Evolutionary conservation across 2,888 invertebrate species (phyloP), one percentile per base, ranked within the genome.

Genomic region (Himalopsyche anomala): DNA sequence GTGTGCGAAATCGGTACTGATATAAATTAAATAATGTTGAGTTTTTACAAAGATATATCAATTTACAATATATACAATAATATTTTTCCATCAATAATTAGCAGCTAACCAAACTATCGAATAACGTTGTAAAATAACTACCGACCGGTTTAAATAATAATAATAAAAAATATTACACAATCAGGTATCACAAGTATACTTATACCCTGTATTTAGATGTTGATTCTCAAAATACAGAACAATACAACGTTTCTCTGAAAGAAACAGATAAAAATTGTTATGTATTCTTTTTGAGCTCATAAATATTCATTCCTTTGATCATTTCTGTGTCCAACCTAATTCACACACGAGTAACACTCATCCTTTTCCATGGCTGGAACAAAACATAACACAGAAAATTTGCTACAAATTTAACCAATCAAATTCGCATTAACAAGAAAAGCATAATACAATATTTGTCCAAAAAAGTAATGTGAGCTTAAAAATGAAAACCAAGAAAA

Each of bases 301-400:
- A 74, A 74, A 74, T 74, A 74, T 74, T 74, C 38, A 74, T 74
- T 15, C 15, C 74, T 74, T 74, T 74, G 74, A 74, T 74, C 74
- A 74, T 74, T 74, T 74, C 38, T 12, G 74, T 74, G 38, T 74
- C 38, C 74, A 36, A 38, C 12, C 28, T 36, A 74, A 74, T 74
- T 74, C 74, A 36, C 38, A 74, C 38, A 36, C 74, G 74, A 38
- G 74, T 74, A 74, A 36, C 74, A 38, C 38, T 74, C 74, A 36
- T 15, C 38, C n/a, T 15, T 28, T 15, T 74, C 15, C 28, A 28
- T 28, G 69, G 69, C 5, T 9, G 9, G 38, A 36, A 74, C 36
- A 15, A 12, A 74, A 38, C 36, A 74, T 15, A 74, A 38, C 19
- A 74, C 74, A 74, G 15, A 74, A 74, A 74, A 74, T 74, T 74